Evolutionary conservation across 37 sponge, comb jelly and placozoan species (phyloP).

Genomic region (Cliona cf. orientalis): DNA sequence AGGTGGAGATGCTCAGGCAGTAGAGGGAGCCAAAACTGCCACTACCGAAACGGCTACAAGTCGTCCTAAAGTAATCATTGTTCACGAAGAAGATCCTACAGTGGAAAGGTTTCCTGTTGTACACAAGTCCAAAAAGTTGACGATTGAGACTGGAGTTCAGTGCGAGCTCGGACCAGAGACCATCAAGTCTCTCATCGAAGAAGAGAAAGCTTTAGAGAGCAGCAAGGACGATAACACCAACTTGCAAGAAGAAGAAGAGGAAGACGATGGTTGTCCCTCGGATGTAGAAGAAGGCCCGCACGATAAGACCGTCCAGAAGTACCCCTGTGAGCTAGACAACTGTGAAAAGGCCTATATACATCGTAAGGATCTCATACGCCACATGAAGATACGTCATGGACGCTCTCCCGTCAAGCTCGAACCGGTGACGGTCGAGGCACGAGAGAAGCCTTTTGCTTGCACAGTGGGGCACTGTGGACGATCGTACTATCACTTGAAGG

Average conservation of each 20-base stretch:
- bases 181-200: conserved; percentile 40
- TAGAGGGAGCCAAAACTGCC: background rate
- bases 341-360: conserved; percentile 70
- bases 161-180: conserved; percentile 73
- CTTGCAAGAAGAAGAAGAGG: background rate
- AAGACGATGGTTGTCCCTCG: background rate
- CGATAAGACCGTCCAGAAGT: conserved; percentile 35
- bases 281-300: no score
- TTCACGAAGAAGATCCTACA: background rate
- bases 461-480: conserved; percentile 47
- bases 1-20: background rate
- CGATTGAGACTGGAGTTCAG: conserved; percentile 46
- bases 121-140: background rate
- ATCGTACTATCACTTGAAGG: conserved; percentile 80
- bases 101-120: background rate
- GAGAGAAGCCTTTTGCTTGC: conserved; percentile 63
- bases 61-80: background rate
- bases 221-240: no score
- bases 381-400: conserved; percentile 75
- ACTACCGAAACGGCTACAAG: background rate
- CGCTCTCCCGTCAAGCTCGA: conserved; percentile 47
- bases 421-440: conserved; percentile 45
- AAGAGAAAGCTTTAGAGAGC: conserved; percentile 25
- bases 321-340: conserved; percentile 36
- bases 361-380: conserved; percentile 82